These are phyloP conservation scores for Parazoanthus atlanticus DNA, from an alignment of 92 coral and sea anemone species.

Conservation along the genomic window DNA sequence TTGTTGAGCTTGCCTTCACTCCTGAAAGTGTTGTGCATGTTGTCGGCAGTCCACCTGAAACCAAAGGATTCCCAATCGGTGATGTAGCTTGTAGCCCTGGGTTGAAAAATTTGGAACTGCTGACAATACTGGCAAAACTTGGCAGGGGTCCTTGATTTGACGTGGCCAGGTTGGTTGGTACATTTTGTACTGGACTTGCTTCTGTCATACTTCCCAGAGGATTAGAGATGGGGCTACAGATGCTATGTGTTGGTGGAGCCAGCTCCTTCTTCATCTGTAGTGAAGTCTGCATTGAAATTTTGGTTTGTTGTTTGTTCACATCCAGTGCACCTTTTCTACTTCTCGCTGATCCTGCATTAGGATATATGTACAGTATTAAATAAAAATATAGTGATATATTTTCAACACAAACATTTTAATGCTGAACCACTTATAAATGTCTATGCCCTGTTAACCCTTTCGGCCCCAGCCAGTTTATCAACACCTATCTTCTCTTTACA, in stretches of 20 bases:
- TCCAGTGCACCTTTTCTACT: constrained; percentile 15
- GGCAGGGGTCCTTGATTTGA: constrained; percentile 86
- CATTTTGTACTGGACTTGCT: constrained; percentile 89
- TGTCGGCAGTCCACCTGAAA: constrained; percentile 8
- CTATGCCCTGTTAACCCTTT: too few species aligned
- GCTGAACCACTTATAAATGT: background rate
- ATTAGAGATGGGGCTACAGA: constrained; percentile 54
- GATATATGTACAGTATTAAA: background rate
- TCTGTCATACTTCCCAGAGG: constrained; percentile 59
- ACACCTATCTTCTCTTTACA: too few species aligned
- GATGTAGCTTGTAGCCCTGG: constrained; percentile 49
- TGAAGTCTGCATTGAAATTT: constrained; percentile 13
- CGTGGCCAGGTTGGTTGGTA: constrained; percentile 78
- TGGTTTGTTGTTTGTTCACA: constrained; percentile 9
- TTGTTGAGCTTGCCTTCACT: background rate
- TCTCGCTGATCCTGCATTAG: constrained; percentile 14
- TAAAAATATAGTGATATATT: background rate
- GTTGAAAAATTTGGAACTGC: constrained; percentile 86
- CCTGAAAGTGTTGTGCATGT: background rate
- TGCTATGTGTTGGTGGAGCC: constrained; percentile 28
- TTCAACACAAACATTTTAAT: background rate
- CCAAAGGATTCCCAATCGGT: constrained; percentile 4
- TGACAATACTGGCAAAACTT: constrained; percentile 89
- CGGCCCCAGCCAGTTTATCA: too few species aligned
- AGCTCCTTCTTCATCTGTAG: constrained; percentile 25